Percentiles rank a stretch among this genome's conserved stretches.
phyloP scores from a whole-genome alignment of 2,113 vertebrate species.

The Odocoileus virginianus region DNA sequence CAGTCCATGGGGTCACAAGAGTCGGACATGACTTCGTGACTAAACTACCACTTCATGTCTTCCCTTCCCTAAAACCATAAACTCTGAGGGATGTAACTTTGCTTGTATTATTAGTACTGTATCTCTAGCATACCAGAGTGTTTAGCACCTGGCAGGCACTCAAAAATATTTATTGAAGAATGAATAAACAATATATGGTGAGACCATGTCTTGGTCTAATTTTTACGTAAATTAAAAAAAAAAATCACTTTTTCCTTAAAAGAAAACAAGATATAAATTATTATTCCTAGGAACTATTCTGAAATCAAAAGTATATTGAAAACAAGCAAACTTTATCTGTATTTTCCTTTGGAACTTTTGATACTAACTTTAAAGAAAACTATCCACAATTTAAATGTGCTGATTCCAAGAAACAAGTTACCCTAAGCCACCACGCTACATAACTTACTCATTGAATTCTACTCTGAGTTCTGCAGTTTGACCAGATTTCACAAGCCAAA shows the following conservation, averaged over 20 bases:
- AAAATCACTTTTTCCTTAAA: neutral
- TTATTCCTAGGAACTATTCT: constrained; percentile 9
- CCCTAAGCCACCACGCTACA: neutral
- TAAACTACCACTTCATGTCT: neutral
- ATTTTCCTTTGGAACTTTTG: constrained; percentile 26
- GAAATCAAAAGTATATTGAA: constrained; percentile 20
- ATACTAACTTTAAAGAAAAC: constrained; percentile 26
- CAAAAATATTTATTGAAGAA: constrained; percentile 27
- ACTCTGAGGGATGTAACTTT: neutral
- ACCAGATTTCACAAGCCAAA: constrained; percentile 39
- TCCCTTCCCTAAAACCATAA: neutral
- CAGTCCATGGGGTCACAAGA: neutral
- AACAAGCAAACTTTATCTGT: constrained; percentile 29
- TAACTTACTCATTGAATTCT: constrained; percentile 39
- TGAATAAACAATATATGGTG: constrained; percentile 4
- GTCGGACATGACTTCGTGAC: neutral
- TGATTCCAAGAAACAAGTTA: constrained; percentile 44
- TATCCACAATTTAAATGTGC: constrained; percentile 5
- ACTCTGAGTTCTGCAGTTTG: constrained; percentile 28
- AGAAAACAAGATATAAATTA: constrained; percentile 3
- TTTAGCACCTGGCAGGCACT: neutral
- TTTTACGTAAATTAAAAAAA: neutral
- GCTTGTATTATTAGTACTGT: neutral
- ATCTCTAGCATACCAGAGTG: neutral
- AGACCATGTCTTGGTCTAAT: neutral